phyloP scores from a whole-genome alignment of 2,113 vertebrate species.

The Serranochromis macrocephalus region DNA sequence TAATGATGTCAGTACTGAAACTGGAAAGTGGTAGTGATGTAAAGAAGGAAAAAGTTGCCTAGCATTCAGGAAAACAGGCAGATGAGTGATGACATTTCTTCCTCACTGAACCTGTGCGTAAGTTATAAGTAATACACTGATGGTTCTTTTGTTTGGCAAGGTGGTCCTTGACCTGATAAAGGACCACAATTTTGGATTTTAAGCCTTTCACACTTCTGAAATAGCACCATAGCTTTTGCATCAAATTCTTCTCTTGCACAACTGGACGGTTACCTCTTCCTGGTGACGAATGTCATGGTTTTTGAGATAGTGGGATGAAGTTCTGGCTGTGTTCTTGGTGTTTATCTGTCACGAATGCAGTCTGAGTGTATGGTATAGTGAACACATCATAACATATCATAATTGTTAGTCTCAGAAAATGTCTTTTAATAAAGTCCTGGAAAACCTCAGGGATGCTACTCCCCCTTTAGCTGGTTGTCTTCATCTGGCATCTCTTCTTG shows the following conservation, averaged over 20 bases:
- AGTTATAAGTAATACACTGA: neutral
- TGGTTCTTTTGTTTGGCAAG: neutral
- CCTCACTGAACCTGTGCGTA: neutral
- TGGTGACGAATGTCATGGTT: neutral
- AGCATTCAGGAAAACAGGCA: neutral
- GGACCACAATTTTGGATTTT: neutral
- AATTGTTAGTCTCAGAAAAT: neutral
- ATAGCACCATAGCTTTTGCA: neutral
- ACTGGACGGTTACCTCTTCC: neutral
- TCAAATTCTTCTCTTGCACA: neutral
- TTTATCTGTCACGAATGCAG: neutral
- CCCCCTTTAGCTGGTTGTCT: neutral
- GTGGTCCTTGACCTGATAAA: neutral
- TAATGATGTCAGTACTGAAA: neutral
- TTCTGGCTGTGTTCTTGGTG: neutral
- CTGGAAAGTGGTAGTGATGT: neutral
- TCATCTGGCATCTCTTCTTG: neutral
- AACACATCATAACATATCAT: neutral
- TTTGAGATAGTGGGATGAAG: neutral
- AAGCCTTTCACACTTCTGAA: neutral
- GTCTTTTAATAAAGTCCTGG: neutral
- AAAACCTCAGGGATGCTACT: neutral
- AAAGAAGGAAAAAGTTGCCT: neutral
- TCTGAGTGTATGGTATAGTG: neutral
- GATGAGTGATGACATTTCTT: neutral